A percentile compares a stretch with the other conserved stretches of the same genome.
phyloP scores from a whole-genome alignment of 2,113 vertebrate genomes.

The Corythornis cristatus region DNA sequence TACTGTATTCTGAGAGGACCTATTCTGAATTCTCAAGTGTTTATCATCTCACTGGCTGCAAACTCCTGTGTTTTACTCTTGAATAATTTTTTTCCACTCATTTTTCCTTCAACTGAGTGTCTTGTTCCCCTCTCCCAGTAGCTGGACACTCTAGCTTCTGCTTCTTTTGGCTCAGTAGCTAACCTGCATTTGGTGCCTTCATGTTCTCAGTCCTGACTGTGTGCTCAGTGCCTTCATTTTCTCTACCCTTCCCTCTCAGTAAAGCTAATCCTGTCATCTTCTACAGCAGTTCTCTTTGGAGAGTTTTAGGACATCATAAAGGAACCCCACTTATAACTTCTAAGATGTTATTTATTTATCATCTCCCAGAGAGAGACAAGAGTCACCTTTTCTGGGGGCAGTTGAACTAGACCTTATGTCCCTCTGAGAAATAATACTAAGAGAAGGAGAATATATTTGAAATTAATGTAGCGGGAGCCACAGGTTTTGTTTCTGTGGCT shows the following conservation, averaged over 20 bases:
- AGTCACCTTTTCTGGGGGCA: neutral
- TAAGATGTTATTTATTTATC: neutral
- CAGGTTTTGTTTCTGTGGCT: neutral
- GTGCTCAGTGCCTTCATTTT: neutral
- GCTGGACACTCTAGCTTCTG: neutral
- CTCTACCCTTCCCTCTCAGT: neutral
- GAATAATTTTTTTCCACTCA: too few relatives aligned
- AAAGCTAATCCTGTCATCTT: neutral
- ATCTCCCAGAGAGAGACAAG: neutral
- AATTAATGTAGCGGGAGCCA: neutral
- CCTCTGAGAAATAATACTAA: neutral
- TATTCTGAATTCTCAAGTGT: slow-evolving; percentile 9
- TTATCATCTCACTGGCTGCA: slow-evolving; percentile 19
- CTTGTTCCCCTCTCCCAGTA: neutral
- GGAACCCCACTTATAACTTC: neutral
- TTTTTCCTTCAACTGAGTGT: neutral
- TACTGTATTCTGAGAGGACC: neutral
- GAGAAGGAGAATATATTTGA: neutral
- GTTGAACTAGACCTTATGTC: neutral
- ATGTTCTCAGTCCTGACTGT: neutral
- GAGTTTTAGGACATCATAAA: neutral
- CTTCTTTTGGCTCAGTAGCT: neutral
- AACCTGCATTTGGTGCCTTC: neutral
- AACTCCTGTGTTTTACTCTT: slow-evolving; percentile 7
- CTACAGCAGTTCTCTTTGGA: neutral